Conservation (phyloP, 92 coral and sea anemone species). For the Zoanthus solanderi region DNA sequence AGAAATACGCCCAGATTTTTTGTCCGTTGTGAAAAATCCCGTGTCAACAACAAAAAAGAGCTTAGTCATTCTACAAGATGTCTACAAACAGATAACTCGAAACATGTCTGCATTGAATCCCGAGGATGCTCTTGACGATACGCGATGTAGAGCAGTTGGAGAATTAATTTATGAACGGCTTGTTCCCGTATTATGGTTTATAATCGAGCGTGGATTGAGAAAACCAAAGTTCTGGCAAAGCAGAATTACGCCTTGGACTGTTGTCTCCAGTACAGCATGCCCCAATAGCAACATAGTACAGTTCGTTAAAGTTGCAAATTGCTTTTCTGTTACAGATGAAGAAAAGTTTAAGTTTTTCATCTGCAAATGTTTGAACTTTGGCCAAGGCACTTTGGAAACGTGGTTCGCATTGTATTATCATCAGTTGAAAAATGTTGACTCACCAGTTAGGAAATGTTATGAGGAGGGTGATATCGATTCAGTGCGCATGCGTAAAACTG, state of each 20-base stretch:
- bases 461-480: not conserved
- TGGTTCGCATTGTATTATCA: conserved; percentile 15
- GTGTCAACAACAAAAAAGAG: not conserved
- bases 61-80: not conserved
- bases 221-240: conserved; percentile 40
- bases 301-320: conserved; percentile 13
- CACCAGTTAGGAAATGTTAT: conserved; percentile 31
- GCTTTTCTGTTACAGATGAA: conserved; percentile 23
- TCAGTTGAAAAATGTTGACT: not conserved
- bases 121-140: conserved; percentile 25
- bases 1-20: not conserved
- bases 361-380: conserved; percentile 33
- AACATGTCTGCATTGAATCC: conserved; percentile 34
- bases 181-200: conserved; percentile 17
- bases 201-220: conserved; percentile 4
- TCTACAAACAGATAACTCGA: conserved; percentile 33
- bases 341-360: conserved; percentile 33
- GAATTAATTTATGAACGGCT: conserved; percentile 32
- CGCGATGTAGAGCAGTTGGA: conserved; percentile 28
- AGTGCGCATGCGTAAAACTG: conserved; percentile 24
- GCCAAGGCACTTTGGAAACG: conserved; percentile 14
- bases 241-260: conserved; percentile 31
- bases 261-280: not conserved
- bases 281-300: not conserved
- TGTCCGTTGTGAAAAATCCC: not conserved